Evolutionary conservation across 1,140 invertebrate species (phyloP), one percentile per base, ranked within the genome.

Genomic region (Drosophila chauvacae): DNA sequence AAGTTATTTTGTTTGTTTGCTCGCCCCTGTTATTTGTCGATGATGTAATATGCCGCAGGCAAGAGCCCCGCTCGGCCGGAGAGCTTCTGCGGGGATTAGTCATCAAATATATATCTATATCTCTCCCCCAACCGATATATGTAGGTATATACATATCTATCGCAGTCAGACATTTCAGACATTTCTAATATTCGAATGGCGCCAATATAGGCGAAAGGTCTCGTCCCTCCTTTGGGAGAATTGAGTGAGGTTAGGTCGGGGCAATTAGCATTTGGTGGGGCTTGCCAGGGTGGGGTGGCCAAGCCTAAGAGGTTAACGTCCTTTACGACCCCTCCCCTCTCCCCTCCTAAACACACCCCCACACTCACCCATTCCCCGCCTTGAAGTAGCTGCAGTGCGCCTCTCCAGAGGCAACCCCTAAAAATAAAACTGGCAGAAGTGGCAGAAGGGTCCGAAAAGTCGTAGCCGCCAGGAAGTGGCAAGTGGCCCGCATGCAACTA

Each of bases 41-140:
- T 77, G 74, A 77, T 77, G 74, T 77, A 77, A 77, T 77, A 69
- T 68, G 55, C 42, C 70, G 53, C 55, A 73, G 72, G 39, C 42
- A 37, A 66, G 55, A 74, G 70, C 70, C 30, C 37, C 45, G 39
- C 44, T 37, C 37, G 20, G 30, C 37, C 28, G 35, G 30, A 28
- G 47, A 13, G 28, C 48, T 53, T 33, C 28, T 35, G 50, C 44
- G 45, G 5, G 74, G 56, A 55, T 77, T 77, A 77, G 74, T 77
- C 74, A 77, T 77, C 63, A 26, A 35, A 47, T 55, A 68, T 69
- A 35, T 69, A 39, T 76, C 37, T 68, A 35, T 69, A 35, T 76
- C 37, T 68, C 14, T 41, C 30, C 9, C 28, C 20, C 51, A 0
- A 20, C 30, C 30, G 18, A 26, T 56, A 26, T n/a, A 39, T 7